Evolutionary conservation across 1,140 invertebrate species (phyloP).

Genomic region (Drosophila pruinosa): DNA sequence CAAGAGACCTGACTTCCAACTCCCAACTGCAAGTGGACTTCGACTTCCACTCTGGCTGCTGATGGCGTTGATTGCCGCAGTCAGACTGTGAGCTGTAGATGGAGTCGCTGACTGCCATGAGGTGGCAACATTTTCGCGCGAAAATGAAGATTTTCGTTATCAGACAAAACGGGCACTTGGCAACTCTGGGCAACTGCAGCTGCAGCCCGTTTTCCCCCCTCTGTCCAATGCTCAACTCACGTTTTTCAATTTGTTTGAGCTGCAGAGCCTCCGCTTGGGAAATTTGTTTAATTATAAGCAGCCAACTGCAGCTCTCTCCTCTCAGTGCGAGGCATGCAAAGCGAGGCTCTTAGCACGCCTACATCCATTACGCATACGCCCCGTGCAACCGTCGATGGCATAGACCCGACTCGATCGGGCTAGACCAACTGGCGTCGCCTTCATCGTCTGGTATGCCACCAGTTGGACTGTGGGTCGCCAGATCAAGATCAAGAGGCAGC

Average conservation of each 20-base stretch:
- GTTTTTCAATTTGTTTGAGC: constrained; percentile 72
- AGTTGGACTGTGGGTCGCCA: background rate
- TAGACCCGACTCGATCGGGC: background rate
- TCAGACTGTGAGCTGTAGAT: background rate
- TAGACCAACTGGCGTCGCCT: constrained; percentile 63
- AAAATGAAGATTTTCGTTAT: constrained; percentile 80
- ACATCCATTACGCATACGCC: constrained; percentile 25
- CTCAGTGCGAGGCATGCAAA: constrained; percentile 16
- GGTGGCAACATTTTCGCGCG: constrained; percentile 80
- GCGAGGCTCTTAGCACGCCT: constrained; percentile 26
- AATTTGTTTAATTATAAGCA: constrained; percentile 76
- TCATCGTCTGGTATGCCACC: constrained; percentile 12
- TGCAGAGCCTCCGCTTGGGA: constrained; percentile 16
- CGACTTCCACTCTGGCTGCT: constrained; percentile 50
- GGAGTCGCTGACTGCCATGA: constrained; percentile 40
- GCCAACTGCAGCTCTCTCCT: background rate
- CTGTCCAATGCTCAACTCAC: constrained; percentile 44
- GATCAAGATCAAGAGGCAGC: constrained; percentile 30
- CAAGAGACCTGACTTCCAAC: constrained; percentile 7
- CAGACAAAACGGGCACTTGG: too few species aligned
- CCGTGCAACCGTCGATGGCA: background rate
- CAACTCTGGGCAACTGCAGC: too few species aligned
- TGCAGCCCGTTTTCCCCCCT: constrained; percentile 28
- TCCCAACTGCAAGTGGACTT: constrained; percentile 20
- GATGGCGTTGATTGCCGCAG: constrained; percentile 75